A percentile compares a stretch with the other conserved stretches of the same genome.
Evolutionary conservation across 2,797 vertebrate genomes (phyloP).

Genomic region (Threskiornis aethiopicus): DNA sequence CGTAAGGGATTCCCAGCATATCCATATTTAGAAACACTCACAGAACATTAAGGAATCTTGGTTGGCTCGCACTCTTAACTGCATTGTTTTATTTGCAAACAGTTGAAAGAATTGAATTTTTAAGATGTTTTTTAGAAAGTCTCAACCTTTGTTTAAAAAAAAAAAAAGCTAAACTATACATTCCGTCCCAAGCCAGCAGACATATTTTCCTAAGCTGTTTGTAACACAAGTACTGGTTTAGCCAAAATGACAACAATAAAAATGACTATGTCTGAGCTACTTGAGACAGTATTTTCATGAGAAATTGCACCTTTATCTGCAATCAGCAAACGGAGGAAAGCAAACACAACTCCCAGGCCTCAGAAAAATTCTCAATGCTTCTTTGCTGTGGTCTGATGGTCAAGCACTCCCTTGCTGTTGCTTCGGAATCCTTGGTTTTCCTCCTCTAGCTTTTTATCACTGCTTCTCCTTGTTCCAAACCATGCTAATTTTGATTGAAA

Average conservation of each 20-base stretch:
- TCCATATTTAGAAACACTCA: not conserved
- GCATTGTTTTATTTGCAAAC: not conserved
- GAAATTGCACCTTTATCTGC: not conserved
- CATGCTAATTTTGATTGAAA: not conserved
- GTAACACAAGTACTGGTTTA: not conserved
- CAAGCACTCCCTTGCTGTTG: not conserved
- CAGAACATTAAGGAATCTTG: not conserved
- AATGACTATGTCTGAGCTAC: not conserved
- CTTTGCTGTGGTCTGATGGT: not conserved
- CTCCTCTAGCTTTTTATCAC: not conserved
- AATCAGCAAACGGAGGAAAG: not conserved
- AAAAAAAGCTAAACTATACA: not conserved
- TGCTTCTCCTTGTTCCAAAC: not conserved
- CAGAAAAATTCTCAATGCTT: not conserved
- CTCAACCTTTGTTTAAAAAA: not conserved
- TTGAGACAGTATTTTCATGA: not conserved
- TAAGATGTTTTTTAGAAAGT: not conserved
- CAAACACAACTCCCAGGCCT: not conserved
- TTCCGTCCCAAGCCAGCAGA: not conserved
- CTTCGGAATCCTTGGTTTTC: not conserved
- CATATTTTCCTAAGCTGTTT: not conserved
- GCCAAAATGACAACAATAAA: not conserved
- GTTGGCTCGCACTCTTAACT: not conserved
- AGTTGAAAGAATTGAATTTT: not conserved
- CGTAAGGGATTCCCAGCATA: not conserved